Evolutionary conservation across 2,888 invertebrate species (phyloP), one percentile per base, ranked within the genome.

Genomic region (Agrotis segetum): DNA sequence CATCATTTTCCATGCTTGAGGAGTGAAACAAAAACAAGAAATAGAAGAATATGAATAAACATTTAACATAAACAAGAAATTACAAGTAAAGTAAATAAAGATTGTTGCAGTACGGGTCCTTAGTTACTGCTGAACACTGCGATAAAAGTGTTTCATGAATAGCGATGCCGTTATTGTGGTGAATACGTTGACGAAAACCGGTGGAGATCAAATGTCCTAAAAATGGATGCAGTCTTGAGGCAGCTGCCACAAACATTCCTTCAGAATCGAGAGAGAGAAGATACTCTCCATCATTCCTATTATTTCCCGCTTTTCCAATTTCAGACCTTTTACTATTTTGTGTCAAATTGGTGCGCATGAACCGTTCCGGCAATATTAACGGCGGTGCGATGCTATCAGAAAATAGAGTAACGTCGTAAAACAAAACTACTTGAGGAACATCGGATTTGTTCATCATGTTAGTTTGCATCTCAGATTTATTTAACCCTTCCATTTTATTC

Each of bases 211-310:
- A 73, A 72, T 91, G 86, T 19, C 88, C 88, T 65, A 96, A 87
- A 71, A 95, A 92, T 13, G 93, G 94, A 84, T 96, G 95, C 34
- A 89, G 79, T 40, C 81, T 88, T 1, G 90, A 85, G 6, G 93
- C 86, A 29, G 93, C 91, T 40, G 95, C 92, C 6, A 95, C 79
- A 79, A 95, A 95, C n/a, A 77, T 72, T 4, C 95, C 95, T 58
- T 92, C 92, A n/a, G 88, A 77, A 55, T 90, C 90, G 17, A 95
- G 82, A 16, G 93, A 89, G 0, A 95, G 85, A 60, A 93, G 81
- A 46, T 87, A 82, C 11, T 82, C 58, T 2, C n/a, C 64, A 47
- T 61, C 47, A 46, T 69, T 83, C 47, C 59, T 29, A 34, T 69
- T 68, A 44, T 83, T 86, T n/a, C 46, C 50, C 14, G 71, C 9